Evolutionary conservation across 2,888 invertebrate species (phyloP).

Genomic region (Dryadula phaetusa): DNA sequence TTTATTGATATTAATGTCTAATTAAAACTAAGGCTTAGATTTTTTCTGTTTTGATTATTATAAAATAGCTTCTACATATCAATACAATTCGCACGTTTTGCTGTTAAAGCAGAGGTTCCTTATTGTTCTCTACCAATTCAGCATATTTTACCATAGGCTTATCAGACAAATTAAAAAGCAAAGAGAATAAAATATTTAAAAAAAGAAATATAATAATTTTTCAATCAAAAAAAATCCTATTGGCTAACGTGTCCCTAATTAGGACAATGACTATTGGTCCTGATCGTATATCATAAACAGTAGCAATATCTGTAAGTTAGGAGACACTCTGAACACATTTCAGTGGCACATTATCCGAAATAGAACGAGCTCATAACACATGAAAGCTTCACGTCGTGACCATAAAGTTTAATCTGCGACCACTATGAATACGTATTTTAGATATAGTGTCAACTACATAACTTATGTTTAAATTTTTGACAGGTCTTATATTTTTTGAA

Average conservation of each 20-base stretch:
- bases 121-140: no score
- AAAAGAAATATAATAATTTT: no score
- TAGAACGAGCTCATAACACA: slow-evolving; percentile 37
- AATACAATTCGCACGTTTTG: no score
- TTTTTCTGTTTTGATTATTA: no score
- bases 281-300: neutral
- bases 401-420: slow-evolving; percentile 40
- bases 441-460: slow-evolving; percentile 9
- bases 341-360: slow-evolving; percentile 35
- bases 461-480: slow-evolving; percentile 7
- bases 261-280: neutral
- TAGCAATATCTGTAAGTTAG: neutral
- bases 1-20: no score
- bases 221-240: neutral
- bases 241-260: neutral
- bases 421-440: slow-evolving; percentile 21
- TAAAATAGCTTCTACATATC: no score
- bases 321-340: slow-evolving; percentile 33
- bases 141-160: no score
- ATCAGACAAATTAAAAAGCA: no score
- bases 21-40: no score
- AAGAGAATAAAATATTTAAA: no score
- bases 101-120: no score
- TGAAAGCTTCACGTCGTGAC: slow-evolving; percentile 42
- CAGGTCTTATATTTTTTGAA: neutral